phyloP scores from a whole-genome alignment of 2,888 invertebrate species.

The Toxonevra muliebris region DNA sequence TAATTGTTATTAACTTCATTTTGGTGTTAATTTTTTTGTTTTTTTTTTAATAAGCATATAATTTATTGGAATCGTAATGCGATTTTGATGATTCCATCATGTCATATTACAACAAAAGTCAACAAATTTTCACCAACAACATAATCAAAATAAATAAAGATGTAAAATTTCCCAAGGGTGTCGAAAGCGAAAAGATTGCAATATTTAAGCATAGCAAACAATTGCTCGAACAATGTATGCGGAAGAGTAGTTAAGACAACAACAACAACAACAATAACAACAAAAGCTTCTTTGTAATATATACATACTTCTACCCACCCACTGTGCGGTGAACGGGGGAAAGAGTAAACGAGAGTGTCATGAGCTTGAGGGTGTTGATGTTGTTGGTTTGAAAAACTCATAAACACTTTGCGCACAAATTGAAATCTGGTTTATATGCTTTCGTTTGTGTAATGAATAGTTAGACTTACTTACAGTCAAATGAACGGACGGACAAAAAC shows the following conservation, averaged over 20 bases:
- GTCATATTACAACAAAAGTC: constrained; percentile 37
- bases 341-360: background rate
- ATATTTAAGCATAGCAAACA: too few species aligned
- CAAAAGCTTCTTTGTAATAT: background rate
- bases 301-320: too few species aligned
- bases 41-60: constrained; percentile 27
- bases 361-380: constrained; percentile 1
- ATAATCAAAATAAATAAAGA: constrained; percentile 22
- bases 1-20: too few species aligned
- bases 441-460: constrained; percentile 13
- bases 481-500: background rate
- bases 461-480: constrained; percentile 2
- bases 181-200: too few species aligned
- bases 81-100: constrained; percentile 35
- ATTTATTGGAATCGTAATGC: constrained; percentile 25
- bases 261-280: background rate
- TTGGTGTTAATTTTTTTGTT: constrained; percentile 12
- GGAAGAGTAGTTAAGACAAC: too few species aligned
- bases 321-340: too few species aligned
- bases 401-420: constrained; percentile 62
- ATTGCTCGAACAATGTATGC: too few species aligned
- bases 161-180: constrained; percentile 29
- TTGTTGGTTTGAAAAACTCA: constrained; percentile 45
- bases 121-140: constrained; percentile 26
- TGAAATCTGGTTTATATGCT: constrained; percentile 51